Conservation (phyloP, 2,113 vertebrate species). For the Mormyrus lacerda region DNA sequence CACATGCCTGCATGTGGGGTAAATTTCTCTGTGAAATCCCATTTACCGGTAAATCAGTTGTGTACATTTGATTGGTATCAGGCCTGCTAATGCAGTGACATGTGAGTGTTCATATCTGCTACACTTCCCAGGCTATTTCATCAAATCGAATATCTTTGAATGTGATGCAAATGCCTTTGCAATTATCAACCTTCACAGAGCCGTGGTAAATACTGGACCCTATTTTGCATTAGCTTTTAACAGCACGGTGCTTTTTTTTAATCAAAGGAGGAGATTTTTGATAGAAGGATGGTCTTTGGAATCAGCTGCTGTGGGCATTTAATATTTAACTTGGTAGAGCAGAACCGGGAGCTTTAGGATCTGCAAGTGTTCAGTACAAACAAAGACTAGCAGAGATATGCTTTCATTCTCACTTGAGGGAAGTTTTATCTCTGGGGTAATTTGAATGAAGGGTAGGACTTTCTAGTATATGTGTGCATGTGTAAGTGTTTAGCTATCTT, state of each 20-base stretch:
- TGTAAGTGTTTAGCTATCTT: background rate
- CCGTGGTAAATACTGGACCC: background rate
- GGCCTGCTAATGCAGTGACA: background rate
- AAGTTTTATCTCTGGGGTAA: background rate
- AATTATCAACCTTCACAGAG: background rate
- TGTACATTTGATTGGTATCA: conserved; percentile 12
- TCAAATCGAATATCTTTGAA: conserved; percentile 10
- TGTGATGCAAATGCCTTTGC: conserved; percentile 6
- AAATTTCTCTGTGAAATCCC: background rate
- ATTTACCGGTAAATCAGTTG: background rate
- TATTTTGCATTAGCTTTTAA: conserved; percentile 7
- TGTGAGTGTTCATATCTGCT: background rate
- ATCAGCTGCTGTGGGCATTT: background rate
- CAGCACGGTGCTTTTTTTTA: background rate
- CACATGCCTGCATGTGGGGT: background rate
- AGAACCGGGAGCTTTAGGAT: background rate
- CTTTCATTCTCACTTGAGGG: background rate
- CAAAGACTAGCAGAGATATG: background rate
- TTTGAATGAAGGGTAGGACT: background rate
- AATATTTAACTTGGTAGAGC: background rate
- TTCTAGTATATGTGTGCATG: background rate
- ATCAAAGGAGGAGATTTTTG: background rate
- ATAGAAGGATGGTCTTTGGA: background rate
- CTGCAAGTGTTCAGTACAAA: background rate
- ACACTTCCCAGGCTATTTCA: background rate